These are phyloP conservation scores for Cyclophora albipunctata DNA, from an alignment of 2,888 invertebrate genomes.

Conservation along the genomic window DNA sequence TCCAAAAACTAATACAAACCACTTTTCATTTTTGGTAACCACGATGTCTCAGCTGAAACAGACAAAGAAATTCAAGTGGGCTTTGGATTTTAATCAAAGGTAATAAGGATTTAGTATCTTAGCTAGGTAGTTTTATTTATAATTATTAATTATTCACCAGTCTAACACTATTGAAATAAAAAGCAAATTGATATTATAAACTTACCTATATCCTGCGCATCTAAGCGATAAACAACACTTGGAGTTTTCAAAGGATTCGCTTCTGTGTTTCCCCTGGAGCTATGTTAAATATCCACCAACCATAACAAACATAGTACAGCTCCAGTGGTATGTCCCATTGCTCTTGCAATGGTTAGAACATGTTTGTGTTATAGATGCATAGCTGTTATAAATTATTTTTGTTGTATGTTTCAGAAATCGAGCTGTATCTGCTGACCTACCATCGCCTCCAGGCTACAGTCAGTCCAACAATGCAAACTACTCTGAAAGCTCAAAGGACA, in stretches of 20 bases:
- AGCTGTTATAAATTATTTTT: not conserved
- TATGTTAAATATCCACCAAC: too few relatives aligned
- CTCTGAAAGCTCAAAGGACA: slow-evolving; percentile 86
- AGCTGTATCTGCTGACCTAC: slow-evolving; percentile 68
- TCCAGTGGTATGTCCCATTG: not conserved
- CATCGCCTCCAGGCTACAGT: slow-evolving; percentile 90
- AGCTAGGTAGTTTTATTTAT: too few relatives aligned
- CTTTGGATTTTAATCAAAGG: slow-evolving; percentile 77
- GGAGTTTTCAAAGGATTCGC: too few relatives aligned
- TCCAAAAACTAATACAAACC: too few relatives aligned
- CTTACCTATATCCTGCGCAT: too few relatives aligned
- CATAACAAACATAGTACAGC: too few relatives aligned
- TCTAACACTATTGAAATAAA: too few relatives aligned
- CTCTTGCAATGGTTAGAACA: not conserved
- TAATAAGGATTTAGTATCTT: slow-evolving; percentile 28
- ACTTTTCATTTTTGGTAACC: too few relatives aligned
- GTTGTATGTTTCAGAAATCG: slow-evolving; percentile 37
- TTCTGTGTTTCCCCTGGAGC: too few relatives aligned
- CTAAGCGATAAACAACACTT: too few relatives aligned
- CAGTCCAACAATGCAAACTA: slow-evolving; percentile 82
- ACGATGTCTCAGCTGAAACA: slow-evolving; percentile 59
- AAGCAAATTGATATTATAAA: too few relatives aligned
- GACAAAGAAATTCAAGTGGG: slow-evolving; percentile 77
- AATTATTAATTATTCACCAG: too few relatives aligned
- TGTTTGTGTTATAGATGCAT: not conserved